A percentile compares a stretch with the other conserved stretches of the same genome.
Conservation (phyloP, 2,888 invertebrate species). For the Malacosoma neustria region DNA sequence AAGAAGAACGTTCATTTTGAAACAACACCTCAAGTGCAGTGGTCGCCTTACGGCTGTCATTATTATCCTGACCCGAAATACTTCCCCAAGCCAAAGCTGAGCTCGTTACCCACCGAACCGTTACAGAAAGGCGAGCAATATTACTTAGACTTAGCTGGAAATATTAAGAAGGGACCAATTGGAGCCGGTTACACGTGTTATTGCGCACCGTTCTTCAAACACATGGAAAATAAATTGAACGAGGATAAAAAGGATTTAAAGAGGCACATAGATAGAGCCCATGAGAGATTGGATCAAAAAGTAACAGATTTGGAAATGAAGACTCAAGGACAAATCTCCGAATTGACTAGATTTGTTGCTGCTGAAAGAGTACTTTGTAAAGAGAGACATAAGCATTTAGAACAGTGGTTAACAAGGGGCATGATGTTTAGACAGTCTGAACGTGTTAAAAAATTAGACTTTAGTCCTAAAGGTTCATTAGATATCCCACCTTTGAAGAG, state of each 20-base stretch:
- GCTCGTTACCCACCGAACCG: constrained; percentile 90
- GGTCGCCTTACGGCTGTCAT: constrained; percentile 95
- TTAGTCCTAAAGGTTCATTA: constrained; percentile 66
- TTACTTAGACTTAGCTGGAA: constrained; percentile 94
- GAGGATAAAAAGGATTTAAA: constrained; percentile 87
- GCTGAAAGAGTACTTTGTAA: constrained; percentile 77
- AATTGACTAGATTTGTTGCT: constrained; percentile 79
- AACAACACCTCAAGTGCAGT: constrained; percentile 69
- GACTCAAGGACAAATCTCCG: constrained; percentile 82
- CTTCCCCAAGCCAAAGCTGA: constrained; percentile 89
- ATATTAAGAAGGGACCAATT: constrained; percentile 96
- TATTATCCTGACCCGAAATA: constrained; percentile 90
- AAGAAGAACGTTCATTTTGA: constrained; percentile 75
- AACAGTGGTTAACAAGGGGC: constrained; percentile 81
- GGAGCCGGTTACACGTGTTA: constrained; percentile 95
- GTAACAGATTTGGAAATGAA: constrained; percentile 85
- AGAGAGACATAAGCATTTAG: constrained; percentile 79
- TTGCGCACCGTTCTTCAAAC: constrained; percentile 93
- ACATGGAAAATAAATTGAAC: constrained; percentile 89
- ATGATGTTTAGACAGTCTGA: constrained; percentile 75
- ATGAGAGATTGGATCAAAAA: constrained; percentile 85
- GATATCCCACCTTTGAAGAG: constrained; percentile 77
- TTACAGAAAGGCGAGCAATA: constrained; percentile 93
- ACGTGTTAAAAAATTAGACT: constrained; percentile 57
- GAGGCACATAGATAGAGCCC: constrained; percentile 85